Evolutionary conservation across 2,888 invertebrate genomes (phyloP), one percentile per base, ranked within the genome.

Genomic region (Pheosia tremula): DNA sequence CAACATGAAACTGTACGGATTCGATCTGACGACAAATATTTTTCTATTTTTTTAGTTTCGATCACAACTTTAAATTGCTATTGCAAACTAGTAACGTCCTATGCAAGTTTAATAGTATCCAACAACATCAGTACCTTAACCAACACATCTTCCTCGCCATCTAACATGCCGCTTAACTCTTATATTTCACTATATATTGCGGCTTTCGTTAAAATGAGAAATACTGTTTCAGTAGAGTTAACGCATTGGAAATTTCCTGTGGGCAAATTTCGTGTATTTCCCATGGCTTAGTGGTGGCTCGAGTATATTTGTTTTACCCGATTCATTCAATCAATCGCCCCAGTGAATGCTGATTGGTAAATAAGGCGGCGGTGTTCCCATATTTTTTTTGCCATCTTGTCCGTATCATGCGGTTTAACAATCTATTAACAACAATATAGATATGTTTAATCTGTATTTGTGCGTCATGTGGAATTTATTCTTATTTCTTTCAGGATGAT

Each of bases 31-130:
- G 53, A 63, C 68, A 72, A 81, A 68, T 68, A 61, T 61, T 72
- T 69, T 62, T 71, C 75, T 80, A 77, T 81, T 82, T 82, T 83
- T 82, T 83, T 78, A 77, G 69, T 81, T 81, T 78, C 79, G 70
- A 79, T 77, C 80, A 67, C 82, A 89, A 89, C 84, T 90, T 87
- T 87, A 89, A 88, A 90, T 90, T 88, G 88, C 87, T 84, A 81
- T 77, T 79, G 81, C 82, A 81, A 83, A 86, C 84, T 81, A 72
- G 72, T 66, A 69, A 69, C 78, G 62, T 63, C 74, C 82, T 80
- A 83, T 86, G 84, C 81, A 84, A 86, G 75, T 86, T 85, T 85
- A 82, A 87, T 85, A 82, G 81, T 76, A 74, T 78, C 69, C 72
- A 79, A 77, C 77, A 72, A 71, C 75, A 74, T 71, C 67, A 71